Evolutionary conservation across 1,140 invertebrate genomes (phyloP), one percentile per base, ranked within the genome.

Genomic region (Drosophila athabasca): DNA sequence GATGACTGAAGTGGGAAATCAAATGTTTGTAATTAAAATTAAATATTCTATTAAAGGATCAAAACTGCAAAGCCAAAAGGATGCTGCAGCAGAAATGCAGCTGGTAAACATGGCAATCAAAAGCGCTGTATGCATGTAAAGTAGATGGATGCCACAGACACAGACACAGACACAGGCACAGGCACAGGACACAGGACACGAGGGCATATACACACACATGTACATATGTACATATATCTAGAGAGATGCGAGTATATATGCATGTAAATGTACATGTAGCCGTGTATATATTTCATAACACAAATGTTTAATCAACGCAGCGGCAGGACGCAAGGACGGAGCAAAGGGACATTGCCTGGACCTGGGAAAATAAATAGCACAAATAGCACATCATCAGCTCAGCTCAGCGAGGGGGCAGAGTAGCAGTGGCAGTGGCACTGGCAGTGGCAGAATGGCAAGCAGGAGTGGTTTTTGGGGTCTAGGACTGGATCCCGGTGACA

Each of bases 11-110:
- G 83, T 83, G 83, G 83, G 84, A 88, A 88, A 88, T 88, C 83
- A 88, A 88, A 88, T 88, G 83, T 89, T 88, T 89, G 83, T 88
- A 88, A 88, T 88, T 88, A 88, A 88, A 88, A 88, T 88, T 88
- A 88, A 88, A 88, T 88, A 88, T 88, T 88, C 84, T 88, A 88
- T 88, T 88, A 88, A 83, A 79, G 83, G 84, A 88, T 88, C 84
- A 83, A 87, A 88, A 88, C 83, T 87, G 83, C 83, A 83, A 67
- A 72, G 74, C 65, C 78, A 88, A 88, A 87, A 78, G 80, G 64
- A 82, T 78, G 75, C 74, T 17, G 60, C 35, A 5, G 35, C 35
- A 39, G 35, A 11, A 76, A 71, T 81, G 68, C 82, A 82, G 69
- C 54, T 71, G 60, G 83, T 88, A 88, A 87, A 87, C 76, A 88